Evolutionary conservation across 2,888 invertebrate genomes (phyloP).

Genomic region (Pardosa pseudoannulata): DNA sequence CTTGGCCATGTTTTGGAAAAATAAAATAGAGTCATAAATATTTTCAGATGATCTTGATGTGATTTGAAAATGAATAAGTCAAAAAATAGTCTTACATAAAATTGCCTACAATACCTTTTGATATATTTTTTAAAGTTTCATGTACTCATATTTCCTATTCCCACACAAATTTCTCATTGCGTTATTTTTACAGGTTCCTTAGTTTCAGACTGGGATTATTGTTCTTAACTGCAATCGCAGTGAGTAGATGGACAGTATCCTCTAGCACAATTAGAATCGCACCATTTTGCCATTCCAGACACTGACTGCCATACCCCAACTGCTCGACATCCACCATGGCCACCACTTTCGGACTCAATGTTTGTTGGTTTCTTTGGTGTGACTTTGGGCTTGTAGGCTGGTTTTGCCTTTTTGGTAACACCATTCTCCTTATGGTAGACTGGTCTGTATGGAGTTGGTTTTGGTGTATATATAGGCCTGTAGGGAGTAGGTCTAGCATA

Average conservation of each 20-base stretch:
- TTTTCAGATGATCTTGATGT: too few species aligned
- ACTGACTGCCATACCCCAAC: constrained; percentile 68
- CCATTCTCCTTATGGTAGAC: constrained; percentile 13
- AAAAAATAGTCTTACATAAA: too few species aligned
- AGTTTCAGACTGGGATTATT: neutral
- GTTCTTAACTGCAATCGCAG: constrained; percentile 67
- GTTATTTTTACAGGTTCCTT: too few species aligned
- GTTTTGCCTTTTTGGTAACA: constrained; percentile 58
- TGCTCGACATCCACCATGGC: constrained; percentile 32
- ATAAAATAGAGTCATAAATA: too few species aligned
- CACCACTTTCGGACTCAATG: constrained; percentile 36
- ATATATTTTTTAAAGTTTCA: too few species aligned
- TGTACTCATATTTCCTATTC: too few species aligned
- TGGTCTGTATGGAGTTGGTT: constrained; percentile 42
- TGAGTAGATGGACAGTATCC: constrained; percentile 71
- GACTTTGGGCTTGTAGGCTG: constrained; percentile 44
- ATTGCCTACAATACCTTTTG: too few species aligned
- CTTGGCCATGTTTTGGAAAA: too few species aligned
- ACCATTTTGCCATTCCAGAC: constrained; percentile 71
- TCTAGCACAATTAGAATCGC: constrained; percentile 70
- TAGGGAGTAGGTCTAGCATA: constrained; percentile 39
- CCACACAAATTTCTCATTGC: too few species aligned
- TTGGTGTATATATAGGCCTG: constrained; percentile 49
- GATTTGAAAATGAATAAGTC: too few species aligned
- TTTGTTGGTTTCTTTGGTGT: constrained; percentile 40